Conservation (phyloP, 64 coral and sea anemone species). For the Catalaphyllia jardinei region DNA sequence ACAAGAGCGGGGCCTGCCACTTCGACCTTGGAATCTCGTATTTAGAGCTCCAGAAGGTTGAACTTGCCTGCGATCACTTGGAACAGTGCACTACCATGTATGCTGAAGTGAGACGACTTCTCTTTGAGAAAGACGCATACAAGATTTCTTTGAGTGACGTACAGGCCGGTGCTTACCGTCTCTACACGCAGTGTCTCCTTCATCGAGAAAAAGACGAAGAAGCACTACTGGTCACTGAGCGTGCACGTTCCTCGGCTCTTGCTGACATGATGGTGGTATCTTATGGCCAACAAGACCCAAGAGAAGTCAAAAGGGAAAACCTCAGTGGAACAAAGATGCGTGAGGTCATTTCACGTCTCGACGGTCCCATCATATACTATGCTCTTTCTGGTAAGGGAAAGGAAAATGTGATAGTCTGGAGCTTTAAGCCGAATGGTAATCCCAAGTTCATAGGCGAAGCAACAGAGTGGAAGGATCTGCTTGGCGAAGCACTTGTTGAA, state of each 20-base stretch:
- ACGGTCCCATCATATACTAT: slow-evolving; percentile 10
- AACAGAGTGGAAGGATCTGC: slow-evolving; percentile 32
- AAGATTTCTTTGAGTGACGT: slow-evolving; percentile 36
- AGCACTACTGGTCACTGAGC: slow-evolving; percentile 24
- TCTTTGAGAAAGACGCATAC: slow-evolving; percentile 18
- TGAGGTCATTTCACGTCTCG: slow-evolving; percentile 12
- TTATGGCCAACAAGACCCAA: slow-evolving; percentile 7
- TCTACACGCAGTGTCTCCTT: slow-evolving; percentile 31
- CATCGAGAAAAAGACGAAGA: slow-evolving; percentile 33
- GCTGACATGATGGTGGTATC: slow-evolving; percentile 39
- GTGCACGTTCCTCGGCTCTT: slow-evolving; percentile 6
- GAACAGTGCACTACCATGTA: slow-evolving; percentile 13
- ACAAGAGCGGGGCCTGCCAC: slow-evolving; percentile 12
- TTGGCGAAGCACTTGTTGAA: slow-evolving; percentile 17
- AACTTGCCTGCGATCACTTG: slow-evolving; percentile 11
- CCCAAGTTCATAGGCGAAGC: slow-evolving; percentile 14
- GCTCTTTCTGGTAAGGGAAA: slow-evolving; percentile 28
- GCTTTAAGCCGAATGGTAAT: not conserved
- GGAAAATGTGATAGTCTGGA: slow-evolving; percentile 32
- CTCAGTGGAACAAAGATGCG: not conserved
- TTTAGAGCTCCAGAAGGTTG: slow-evolving; percentile 16
- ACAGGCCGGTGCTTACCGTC: slow-evolving; percentile 25
- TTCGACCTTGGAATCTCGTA: slow-evolving; percentile 17
- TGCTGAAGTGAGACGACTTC: slow-evolving; percentile 28
- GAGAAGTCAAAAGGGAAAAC: not conserved